These are phyloP conservation scores for Drosophila demipolita DNA, from an alignment of 2,888 invertebrate species.

Conservation along the genomic window DNA sequence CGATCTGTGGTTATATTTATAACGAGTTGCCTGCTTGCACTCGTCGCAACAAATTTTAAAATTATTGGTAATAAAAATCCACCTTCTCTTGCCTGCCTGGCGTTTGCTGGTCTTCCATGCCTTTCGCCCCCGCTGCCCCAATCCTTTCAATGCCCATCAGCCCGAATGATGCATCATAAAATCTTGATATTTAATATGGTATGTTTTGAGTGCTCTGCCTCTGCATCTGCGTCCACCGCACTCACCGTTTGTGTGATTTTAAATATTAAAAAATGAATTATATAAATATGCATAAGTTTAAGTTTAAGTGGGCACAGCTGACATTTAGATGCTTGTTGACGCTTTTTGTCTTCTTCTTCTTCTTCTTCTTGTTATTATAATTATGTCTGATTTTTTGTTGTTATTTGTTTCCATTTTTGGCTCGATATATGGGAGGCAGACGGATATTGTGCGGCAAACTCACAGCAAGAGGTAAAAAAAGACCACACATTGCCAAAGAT, in stretches of 20 bases:
- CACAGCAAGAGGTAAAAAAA: conserved; percentile 38
- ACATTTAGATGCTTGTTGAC: conserved; percentile 60
- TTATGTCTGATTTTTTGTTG: background rate
- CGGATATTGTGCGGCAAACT: conserved; percentile 17
- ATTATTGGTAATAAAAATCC: conserved; percentile 78
- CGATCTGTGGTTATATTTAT: conserved; percentile 76
- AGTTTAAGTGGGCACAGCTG: conserved; percentile 74
- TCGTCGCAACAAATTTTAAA: conserved; percentile 76
- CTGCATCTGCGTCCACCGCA: background rate
- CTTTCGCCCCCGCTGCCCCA: background rate
- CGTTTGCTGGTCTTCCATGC: background rate
- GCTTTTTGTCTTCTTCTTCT: background rate
- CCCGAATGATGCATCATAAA: conserved; percentile 69
- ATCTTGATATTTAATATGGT: conserved; percentile 75
- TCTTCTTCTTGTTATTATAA: conserved; percentile 2
- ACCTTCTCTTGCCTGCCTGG: conserved; percentile 54
- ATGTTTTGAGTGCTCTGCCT: conserved; percentile 57
- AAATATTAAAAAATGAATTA: conserved; percentile 77
- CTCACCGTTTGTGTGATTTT: conserved; percentile 48
- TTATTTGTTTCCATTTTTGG: conserved; percentile 4
- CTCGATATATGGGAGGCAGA: conserved; percentile 29
- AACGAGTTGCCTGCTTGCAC: conserved; percentile 75
- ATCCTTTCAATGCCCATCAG: background rate
- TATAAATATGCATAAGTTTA: conserved; percentile 78
- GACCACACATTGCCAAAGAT: conserved; percentile 54